Percentiles rank a stretch among this genome's conserved stretches.
Conservation (phyloP, 2,113 vertebrate species). For the Oreochromis aureus region DNA sequence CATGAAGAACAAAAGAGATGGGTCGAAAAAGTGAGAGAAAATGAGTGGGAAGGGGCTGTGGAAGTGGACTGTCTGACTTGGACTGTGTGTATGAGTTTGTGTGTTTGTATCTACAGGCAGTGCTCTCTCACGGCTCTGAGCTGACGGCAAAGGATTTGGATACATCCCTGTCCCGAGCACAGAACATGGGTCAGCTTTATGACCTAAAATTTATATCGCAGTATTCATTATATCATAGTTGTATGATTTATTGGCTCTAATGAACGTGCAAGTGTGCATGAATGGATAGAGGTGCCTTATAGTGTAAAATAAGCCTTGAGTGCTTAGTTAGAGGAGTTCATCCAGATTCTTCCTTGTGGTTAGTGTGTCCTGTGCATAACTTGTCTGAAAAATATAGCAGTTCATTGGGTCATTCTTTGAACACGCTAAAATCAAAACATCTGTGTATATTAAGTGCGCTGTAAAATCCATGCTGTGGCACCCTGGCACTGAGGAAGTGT, state of each 20-base stretch:
- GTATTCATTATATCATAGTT: not conserved
- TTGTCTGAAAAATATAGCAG: not conserved
- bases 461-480: not conserved
- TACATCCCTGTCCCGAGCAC: not conserved
- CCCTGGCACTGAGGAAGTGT: not conserved
- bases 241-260: not conserved
- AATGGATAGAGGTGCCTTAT: not conserved
- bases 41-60: not conserved
- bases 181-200: not conserved
- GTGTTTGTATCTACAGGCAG: not conserved
- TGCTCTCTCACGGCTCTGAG: slow-evolving; percentile 25
- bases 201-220: not conserved
- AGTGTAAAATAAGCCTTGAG: not conserved
- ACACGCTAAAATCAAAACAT: not conserved
- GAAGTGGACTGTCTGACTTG: not conserved
- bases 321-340: not conserved
- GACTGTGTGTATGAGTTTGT: not conserved
- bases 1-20: slow-evolving; percentile 33
- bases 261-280: not conserved
- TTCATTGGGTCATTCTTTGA: not conserved
- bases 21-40: not conserved
- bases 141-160: not conserved
- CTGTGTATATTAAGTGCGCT: not conserved
- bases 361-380: not conserved
- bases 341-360: not conserved